Conservation (phyloP, 2,113 vertebrate species). For the Conger conger region DNA sequence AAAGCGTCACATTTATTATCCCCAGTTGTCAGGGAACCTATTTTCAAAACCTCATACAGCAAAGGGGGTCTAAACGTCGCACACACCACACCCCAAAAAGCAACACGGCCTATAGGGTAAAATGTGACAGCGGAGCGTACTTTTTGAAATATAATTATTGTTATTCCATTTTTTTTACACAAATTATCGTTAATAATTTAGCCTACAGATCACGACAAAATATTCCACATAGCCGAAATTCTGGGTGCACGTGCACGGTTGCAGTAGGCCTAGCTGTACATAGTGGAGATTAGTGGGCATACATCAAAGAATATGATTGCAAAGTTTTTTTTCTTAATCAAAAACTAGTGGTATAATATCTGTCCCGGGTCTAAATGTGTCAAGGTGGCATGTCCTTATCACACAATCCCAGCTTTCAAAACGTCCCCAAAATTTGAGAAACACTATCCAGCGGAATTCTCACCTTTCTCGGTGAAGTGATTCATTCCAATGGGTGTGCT, state of each 20-base stretch:
- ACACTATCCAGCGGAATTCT: neutral
- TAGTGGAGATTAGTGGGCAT: neutral
- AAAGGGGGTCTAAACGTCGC: conserved; percentile 53
- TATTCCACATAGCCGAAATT: neutral
- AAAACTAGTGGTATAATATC: neutral
- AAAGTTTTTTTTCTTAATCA: neutral
- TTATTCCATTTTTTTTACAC: no score
- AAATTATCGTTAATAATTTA: no score
- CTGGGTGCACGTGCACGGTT: no score
- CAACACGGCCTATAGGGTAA: conserved; percentile 48
- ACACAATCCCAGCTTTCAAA: neutral
- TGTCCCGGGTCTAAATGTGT: neutral
- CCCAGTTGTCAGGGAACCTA: conserved; percentile 83
- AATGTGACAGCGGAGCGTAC: conserved; percentile 57
- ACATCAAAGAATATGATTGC: neutral
- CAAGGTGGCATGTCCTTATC: neutral
- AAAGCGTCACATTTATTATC: conserved; percentile 89
- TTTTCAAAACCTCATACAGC: conserved; percentile 73
- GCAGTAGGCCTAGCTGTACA: neutral
- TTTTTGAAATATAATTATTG: conserved; percentile 55
- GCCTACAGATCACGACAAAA: neutral
- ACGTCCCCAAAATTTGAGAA: neutral
- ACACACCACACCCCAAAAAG: conserved; percentile 31
- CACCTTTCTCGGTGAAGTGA: neutral
- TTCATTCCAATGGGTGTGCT: conserved; percentile 4